Base-by-base conservation (phyloP, 2,113 vertebrate species). In the Brachionichthys hirsutus region DNA sequence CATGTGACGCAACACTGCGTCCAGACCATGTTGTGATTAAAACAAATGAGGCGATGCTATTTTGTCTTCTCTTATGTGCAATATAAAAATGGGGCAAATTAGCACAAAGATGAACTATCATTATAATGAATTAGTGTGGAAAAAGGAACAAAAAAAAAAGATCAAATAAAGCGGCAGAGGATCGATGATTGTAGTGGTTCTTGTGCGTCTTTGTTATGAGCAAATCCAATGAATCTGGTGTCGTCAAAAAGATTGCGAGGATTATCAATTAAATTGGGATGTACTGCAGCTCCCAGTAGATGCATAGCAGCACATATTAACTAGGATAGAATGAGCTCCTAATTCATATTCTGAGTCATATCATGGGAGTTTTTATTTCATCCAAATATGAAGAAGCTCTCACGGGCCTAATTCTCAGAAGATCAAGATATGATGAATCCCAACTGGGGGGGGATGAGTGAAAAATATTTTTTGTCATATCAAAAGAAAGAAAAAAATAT, bases 401-500 rank as follows among this genome's bases (percentile, higher is more conserved):
- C 35, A 72, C 34, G 14, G 18, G 46, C 8, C 45, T 61, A n/a
- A 70, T 67, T 34, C 46, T 51, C 18, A 43, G 38, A 54, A 51
- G 41, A 81, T 76, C 18, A 56, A 57, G 60, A 75, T 69, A 61
- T 54, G 44, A 43, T 40, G 24, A 35, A 52, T 79, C 42, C 51
- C 51, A 56, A 53, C 64, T 62, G 67, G 52, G 22, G 72, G 34
- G 34, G 36, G 59, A 79, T 81, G 63, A 84, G 30, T 66, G 59
- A 64, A 52, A 76, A 78, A 73, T 54, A 13, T 19, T 62, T 68
- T 20, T 77, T 72, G 70, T 78, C 68, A 22, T 60, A 77, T 65
- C 38, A 50, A 73, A 78, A 80, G 77, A 47, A 58, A 30, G n/a
- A 19, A 54, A 35, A 43, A 17, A 45, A 54, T 56, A 70, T 54